Evolutionary conservation across 2,797 vertebrate species (phyloP).

Genomic region (Parauchenoglanis punctatus): DNA sequence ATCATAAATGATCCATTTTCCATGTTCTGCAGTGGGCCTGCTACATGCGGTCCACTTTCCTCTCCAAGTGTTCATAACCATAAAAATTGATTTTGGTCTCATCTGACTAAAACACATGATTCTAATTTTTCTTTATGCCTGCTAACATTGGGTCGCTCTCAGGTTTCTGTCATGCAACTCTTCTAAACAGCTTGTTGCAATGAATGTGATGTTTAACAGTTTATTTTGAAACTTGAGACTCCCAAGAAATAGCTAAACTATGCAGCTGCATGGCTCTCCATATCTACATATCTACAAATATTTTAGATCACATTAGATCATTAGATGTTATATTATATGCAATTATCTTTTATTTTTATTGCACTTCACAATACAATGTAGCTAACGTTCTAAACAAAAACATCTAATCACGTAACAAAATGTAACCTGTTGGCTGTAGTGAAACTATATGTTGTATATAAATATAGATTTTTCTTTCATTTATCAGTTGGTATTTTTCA

Average conservation of each 20-base stretch:
- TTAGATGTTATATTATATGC: not conserved
- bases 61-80: not conserved
- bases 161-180: not conserved
- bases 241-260: not conserved
- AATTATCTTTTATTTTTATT: not conserved
- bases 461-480: not conserved
- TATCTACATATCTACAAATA: not conserved
- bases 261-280: not conserved
- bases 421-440: too few relatives aligned
- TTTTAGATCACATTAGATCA: not conserved
- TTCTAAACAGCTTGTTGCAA: not conserved
- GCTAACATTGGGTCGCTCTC: not conserved
- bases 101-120: not conserved
- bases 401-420: too few relatives aligned
- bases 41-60: not conserved
- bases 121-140: not conserved
- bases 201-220: not conserved
- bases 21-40: not conserved
- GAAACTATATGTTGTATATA: not conserved
- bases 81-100: not conserved
- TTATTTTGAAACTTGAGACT: not conserved
- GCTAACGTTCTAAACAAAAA: too few relatives aligned
- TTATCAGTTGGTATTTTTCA: not conserved
- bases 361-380: not conserved
- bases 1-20: not conserved